These are phyloP conservation scores for Bicyclus anynana DNA, from an alignment of 1,140 invertebrate genomes.

Conservation along the genomic window DNA sequence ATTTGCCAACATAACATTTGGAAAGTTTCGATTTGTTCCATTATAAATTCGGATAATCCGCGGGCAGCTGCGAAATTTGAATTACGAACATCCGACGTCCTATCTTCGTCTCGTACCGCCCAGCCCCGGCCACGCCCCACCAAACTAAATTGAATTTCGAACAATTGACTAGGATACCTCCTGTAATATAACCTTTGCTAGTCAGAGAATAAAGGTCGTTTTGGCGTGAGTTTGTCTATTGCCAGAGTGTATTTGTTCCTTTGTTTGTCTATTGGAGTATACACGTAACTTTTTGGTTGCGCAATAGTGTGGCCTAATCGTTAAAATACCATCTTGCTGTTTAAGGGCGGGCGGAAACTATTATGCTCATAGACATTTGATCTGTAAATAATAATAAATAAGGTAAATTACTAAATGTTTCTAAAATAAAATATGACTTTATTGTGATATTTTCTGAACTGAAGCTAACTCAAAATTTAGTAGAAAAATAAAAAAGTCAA, in stretches of 20 bases:
- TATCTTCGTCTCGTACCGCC: slow-evolving; percentile 9
- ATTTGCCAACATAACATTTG: background rate
- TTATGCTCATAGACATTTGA: background rate
- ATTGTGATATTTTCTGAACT: too few species aligned
- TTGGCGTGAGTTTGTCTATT: slow-evolving; percentile 1
- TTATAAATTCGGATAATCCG: background rate
- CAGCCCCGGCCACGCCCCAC: slow-evolving; percentile 8
- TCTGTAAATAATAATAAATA: too few species aligned
- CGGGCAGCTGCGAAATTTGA: slow-evolving; percentile 9
- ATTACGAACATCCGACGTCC: slow-evolving; percentile 13
- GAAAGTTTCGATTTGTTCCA: background rate
- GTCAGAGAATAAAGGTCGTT: background rate
- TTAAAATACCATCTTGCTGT: background rate
- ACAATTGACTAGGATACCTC: slow-evolving; percentile 8
- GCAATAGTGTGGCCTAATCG: background rate
- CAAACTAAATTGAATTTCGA: slow-evolving; percentile 11
- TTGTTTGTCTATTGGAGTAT: slow-evolving; percentile 5
- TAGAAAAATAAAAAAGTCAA: too few species aligned
- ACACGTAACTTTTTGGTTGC: slow-evolving; percentile 1
- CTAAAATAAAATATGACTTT: too few species aligned
- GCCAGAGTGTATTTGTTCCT: background rate
- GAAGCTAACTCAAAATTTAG: too few species aligned
- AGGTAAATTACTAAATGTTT: too few species aligned
- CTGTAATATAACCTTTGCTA: background rate
- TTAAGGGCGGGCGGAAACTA: background rate